Evolutionary conservation across 2,113 vertebrate species (phyloP).

Genomic region (Hemiscyllium ocellatum): DNA sequence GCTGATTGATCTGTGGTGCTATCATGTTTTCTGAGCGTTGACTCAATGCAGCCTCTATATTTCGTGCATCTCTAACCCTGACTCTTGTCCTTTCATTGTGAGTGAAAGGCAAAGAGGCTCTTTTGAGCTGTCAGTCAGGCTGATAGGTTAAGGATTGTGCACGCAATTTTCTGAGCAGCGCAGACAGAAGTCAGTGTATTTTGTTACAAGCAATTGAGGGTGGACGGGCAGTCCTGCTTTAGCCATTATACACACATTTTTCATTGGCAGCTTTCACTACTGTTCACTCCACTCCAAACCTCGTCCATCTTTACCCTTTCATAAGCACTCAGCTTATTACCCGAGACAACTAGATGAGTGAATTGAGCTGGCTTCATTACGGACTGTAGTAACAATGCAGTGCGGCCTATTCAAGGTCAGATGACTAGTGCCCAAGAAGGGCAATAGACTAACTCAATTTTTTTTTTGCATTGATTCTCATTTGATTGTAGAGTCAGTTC

Average conservation of each 20-base stretch:
- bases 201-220: slow-evolving; percentile 19
- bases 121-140: slow-evolving; percentile 4
- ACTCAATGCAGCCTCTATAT: not conserved
- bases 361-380: not conserved
- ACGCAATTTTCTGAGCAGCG: not conserved
- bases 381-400: not conserved
- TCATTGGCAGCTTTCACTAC: not conserved
- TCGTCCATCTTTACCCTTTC: not conserved
- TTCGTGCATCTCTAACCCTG: not conserved
- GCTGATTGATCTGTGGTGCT: not conserved
- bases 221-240: not conserved
- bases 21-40: not conserved
- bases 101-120: not conserved
- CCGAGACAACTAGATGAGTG: not conserved
- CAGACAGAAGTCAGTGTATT: slow-evolving; percentile 14
- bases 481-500: not conserved
- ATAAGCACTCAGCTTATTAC: not conserved
- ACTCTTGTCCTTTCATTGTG: not conserved
- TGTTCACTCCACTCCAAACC: slow-evolving; percentile 13
- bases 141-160: slow-evolving; percentile 9
- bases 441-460: not conserved
- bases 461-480: not conserved
- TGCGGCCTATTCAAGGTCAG: not conserved
- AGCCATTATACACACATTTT: not conserved
- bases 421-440: not conserved